Percentiles rank a stretch among this genome's conserved stretches.
These are phyloP conservation scores for Lysandra bellargus DNA, from an alignment of 2,888 invertebrate genomes.

Conservation along the genomic window DNA sequence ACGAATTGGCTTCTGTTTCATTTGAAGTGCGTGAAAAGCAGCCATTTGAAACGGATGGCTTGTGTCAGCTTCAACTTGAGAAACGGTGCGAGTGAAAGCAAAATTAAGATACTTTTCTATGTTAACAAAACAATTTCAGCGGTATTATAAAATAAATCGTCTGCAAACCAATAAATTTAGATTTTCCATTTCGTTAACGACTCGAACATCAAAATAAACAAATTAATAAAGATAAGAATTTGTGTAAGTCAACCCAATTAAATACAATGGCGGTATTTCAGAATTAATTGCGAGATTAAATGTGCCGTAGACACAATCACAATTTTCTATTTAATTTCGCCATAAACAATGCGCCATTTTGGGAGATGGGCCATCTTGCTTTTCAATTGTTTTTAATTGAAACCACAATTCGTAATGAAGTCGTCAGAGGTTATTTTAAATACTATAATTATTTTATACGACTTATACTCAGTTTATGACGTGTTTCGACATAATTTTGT, in stretches of 20 bases:
- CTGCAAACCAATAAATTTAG: background rate
- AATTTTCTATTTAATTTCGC: constrained; percentile 20
- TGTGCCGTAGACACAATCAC: background rate
- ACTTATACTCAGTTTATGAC: too few relatives aligned
- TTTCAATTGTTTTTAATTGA: constrained; percentile 17
- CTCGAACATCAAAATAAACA: background rate
- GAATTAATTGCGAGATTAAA: constrained; percentile 13
- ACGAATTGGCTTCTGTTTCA: too few relatives aligned
- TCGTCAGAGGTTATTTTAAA: background rate
- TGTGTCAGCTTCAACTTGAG: too few relatives aligned
- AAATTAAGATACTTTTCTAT: background rate
- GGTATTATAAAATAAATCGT: background rate
- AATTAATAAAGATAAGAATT: constrained; percentile 12
- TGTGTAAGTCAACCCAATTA: background rate
- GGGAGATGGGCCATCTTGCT: background rate
- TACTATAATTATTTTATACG: too few relatives aligned
- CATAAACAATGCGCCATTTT: constrained; percentile 3
- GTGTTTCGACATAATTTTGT: too few relatives aligned
- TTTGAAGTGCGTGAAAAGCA: too few relatives aligned
- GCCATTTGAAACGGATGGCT: too few relatives aligned
- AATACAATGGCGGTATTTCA: background rate
- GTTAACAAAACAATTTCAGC: background rate
- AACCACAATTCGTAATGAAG: background rate
- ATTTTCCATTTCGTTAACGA: background rate
- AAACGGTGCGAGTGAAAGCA: background rate